A percentile compares a stretch with the other conserved stretches of the same genome.
These are phyloP conservation scores for Dascillus cervinus DNA, from an alignment of 2,888 invertebrate genomes.

Conservation along the genomic window DNA sequence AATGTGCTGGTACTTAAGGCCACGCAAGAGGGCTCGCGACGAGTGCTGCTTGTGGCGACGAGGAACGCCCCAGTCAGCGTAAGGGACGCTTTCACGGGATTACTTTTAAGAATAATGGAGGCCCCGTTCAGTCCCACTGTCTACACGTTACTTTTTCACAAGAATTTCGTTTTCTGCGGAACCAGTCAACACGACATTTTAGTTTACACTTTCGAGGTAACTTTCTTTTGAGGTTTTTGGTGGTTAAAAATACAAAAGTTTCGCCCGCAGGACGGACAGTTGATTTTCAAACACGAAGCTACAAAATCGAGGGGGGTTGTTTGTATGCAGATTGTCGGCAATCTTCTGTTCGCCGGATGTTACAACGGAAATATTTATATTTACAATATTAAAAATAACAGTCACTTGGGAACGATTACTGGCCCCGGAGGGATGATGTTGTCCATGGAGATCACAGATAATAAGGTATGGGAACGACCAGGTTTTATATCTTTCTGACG, in stretches of 20 bases:
- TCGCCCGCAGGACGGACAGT: constrained; percentile 53
- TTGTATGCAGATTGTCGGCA: constrained; percentile 57
- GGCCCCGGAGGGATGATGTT: constrained; percentile 67
- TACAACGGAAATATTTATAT: constrained; percentile 73
- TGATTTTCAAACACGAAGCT: constrained; percentile 37
- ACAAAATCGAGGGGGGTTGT: constrained; percentile 54
- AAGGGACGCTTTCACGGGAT: constrained; percentile 63
- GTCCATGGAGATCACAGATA: constrained; percentile 58
- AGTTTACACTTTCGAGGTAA: constrained; percentile 68
- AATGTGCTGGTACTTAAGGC: constrained; percentile 63
- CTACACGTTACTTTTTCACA: constrained; percentile 61
- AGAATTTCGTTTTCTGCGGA: constrained; percentile 67
- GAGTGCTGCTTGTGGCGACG: constrained; percentile 61
- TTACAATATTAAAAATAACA: constrained; percentile 48
- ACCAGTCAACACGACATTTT: constrained; percentile 65
- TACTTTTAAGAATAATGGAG: constrained; percentile 58
- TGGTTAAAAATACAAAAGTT: neutral
- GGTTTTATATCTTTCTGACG: neutral
- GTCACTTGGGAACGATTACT: constrained; percentile 54
- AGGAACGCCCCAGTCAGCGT: constrained; percentile 62
- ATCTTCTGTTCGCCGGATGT: constrained; percentile 63
- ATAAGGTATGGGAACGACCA: constrained; percentile 46
- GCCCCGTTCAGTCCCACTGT: constrained; percentile 54
- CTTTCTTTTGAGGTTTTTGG: constrained; percentile 28
- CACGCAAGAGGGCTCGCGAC: constrained; percentile 64